Evolutionary conservation across 2,113 vertebrate genomes (phyloP), one percentile per base, ranked within the genome.

Genomic region (Diadophis punctatus): DNA sequence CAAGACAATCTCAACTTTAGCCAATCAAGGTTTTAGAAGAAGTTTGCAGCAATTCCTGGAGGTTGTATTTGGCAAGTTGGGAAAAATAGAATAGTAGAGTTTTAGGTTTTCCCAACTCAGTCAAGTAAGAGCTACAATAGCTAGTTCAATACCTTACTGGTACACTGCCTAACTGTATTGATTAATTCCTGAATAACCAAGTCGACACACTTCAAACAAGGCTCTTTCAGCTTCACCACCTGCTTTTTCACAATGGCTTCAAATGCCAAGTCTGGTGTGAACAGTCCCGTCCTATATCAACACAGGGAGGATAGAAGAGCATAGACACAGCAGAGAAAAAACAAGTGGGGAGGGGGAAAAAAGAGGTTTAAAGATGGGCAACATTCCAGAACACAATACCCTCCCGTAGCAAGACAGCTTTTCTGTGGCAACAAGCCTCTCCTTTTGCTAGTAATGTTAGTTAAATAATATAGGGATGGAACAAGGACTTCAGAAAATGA

Each of bases 161-260:
- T 98, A 97, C 99, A 99, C 97, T 99, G 99, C 96, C 98, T 98
- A 97, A 99, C 97, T 95, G 99, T 98, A 90, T 97, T 98, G 93
- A 98, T 99, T 95, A 99, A 97, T 96, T 99, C 99, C 95, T 98
- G 98, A 96, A 99, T 98, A 96, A 99, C 99, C 95, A 99, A 97
- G 96, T 99, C 99, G 96, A 99, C 99, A 55, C 99, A 99, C 94
- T 99, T 99, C 97, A 99, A 98, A 96, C 99, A 99, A 51, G 99
- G 99, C 95, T 98, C 99, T 98, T 99, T 99, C 97, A 99, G 98
- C 98, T 99, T 99, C 97, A 98, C 98, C 97, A 99, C 98, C 98
- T 99, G 99, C 97, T 99, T 99, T 98, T 99, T 99, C 96, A 99
- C 99, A 86, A 99, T 99, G 96, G 99, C 98, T 97, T 99, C 99